These are phyloP conservation scores for Setophaga petechia DNA, from an alignment of 2,113 vertebrate genomes.

Conservation along the genomic window DNA sequence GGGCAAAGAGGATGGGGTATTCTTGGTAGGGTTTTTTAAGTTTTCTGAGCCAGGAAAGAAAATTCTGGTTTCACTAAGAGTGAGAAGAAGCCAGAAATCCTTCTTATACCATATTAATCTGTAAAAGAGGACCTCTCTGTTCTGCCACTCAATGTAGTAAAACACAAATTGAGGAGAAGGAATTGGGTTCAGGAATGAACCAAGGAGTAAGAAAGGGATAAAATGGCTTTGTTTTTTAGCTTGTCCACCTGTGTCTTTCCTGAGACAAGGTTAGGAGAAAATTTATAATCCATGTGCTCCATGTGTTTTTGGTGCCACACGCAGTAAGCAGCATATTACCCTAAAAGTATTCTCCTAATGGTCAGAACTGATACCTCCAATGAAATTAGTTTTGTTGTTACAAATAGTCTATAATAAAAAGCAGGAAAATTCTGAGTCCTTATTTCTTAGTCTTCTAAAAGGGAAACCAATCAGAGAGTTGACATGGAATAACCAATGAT, in stretches of 20 bases:
- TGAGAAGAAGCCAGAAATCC: not conserved
- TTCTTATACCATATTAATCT: not conserved
- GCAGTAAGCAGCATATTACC: not conserved
- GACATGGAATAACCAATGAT: not conserved
- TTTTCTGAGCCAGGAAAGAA: not conserved
- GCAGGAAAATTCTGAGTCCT: not conserved
- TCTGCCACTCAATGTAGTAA: not conserved
- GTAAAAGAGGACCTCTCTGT: not conserved
- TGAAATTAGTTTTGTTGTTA: not conserved
- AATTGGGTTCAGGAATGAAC: not conserved
- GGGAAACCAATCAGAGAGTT: not conserved
- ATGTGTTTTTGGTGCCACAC: not conserved
- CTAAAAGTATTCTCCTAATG: not conserved
- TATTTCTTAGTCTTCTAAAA: not conserved
- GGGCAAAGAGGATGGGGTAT: accelerated
- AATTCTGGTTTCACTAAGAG: not conserved
- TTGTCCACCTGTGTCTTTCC: not conserved
- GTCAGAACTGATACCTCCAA: not conserved
- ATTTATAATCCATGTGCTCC: not conserved
- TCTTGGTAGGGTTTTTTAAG: not conserved
- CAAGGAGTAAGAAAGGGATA: not conserved
- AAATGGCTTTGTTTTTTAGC: not conserved
- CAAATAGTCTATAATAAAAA: not conserved
- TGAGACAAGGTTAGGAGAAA: not conserved
- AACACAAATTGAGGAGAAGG: not conserved